These are phyloP conservation scores for Procavia capensis DNA, from an alignment of 2,113 vertebrate species.

Conservation along the genomic window DNA sequence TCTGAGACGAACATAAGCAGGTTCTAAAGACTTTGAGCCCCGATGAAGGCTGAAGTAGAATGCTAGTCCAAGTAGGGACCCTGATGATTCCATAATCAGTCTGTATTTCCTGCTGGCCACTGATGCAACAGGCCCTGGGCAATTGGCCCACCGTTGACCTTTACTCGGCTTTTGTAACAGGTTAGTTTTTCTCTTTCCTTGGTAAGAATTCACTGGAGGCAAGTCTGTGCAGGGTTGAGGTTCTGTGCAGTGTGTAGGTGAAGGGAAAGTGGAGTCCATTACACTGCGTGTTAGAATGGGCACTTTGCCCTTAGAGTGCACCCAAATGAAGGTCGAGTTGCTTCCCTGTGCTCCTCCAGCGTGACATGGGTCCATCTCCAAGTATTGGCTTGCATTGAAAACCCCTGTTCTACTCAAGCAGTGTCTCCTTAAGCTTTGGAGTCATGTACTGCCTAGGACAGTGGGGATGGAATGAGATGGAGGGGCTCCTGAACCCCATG, in stretches of 20 bases:
- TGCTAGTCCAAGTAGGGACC: no score
- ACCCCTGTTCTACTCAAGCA: neutral
- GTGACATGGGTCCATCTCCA: no score
- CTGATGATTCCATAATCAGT: neutral
- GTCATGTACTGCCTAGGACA: neutral
- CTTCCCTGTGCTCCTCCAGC: neutral
- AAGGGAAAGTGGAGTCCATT: neutral
- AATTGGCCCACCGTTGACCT: neutral
- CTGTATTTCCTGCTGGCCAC: neutral
- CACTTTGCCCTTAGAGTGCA: neutral
- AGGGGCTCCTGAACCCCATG: no score
- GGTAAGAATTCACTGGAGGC: neutral
- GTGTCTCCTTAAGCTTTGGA: neutral
- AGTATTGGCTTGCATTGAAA: neutral
- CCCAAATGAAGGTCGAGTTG: neutral
- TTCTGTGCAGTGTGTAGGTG: neutral
- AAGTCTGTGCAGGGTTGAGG: neutral
- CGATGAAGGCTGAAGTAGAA: no score
- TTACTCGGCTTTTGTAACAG: neutral
- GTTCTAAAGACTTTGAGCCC: no score
- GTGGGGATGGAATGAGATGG: no score
- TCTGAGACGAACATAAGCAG: no score
- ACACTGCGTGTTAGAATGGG: neutral
- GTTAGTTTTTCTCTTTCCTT: neutral
- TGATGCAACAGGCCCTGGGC: no score